A percentile compares a stretch with the other conserved stretches of the same genome.
phyloP scores from a whole-genome alignment of 2,797 vertebrate genomes.

The Mionectes olivaceus region DNA sequence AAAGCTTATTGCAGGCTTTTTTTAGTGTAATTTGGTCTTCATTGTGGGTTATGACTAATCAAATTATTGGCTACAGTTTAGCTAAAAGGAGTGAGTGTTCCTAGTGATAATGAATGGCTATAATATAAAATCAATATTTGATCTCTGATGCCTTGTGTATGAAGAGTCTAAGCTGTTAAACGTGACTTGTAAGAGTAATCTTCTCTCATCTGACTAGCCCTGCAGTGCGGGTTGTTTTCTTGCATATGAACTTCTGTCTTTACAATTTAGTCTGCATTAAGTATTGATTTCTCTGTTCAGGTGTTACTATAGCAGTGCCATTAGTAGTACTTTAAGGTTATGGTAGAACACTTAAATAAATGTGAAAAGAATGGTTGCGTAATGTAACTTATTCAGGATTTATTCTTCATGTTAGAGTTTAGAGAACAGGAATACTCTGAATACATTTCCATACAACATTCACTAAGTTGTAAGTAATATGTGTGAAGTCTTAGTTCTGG shows the following conservation, averaged over 20 bases:
- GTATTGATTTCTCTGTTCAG: background rate
- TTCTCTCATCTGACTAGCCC: background rate
- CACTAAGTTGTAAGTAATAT: background rate
- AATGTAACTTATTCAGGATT: background rate
- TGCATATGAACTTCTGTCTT: background rate
- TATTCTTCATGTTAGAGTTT: background rate
- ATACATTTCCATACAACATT: background rate
- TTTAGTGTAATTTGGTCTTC: background rate
- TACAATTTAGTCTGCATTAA: background rate
- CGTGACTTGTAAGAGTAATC: background rate
- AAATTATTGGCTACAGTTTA: slow-evolving; percentile 19
- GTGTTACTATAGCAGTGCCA: background rate
- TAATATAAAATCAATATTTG: slow-evolving; percentile 69
- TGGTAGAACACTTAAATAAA: background rate
- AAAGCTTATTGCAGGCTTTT: slow-evolving; percentile 2
- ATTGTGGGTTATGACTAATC: background rate
- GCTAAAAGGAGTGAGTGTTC: background rate
- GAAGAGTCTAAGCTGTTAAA: background rate
- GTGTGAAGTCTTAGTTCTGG: background rate
- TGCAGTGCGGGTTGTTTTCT: background rate
- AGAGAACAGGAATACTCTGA: background rate
- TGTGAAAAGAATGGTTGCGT: background rate
- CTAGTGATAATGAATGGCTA: slow-evolving; percentile 23
- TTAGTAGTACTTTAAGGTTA: background rate
- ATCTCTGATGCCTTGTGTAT: background rate